phyloP scores from a whole-genome alignment of 1,140 invertebrate genomes.

The Pogonomyrmex barbatus region DNA sequence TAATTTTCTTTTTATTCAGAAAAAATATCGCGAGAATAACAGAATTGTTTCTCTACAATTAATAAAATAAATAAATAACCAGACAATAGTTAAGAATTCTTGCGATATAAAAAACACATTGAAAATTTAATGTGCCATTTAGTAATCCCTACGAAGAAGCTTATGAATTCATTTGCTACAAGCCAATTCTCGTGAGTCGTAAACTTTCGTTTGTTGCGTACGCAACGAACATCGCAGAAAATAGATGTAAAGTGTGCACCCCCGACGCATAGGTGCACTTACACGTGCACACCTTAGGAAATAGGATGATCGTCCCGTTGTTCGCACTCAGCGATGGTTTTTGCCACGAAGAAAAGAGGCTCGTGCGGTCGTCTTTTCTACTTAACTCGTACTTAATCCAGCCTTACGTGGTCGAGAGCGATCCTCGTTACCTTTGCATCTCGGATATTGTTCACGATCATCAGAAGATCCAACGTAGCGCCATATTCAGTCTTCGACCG shows the following conservation, averaged over 20 bases:
- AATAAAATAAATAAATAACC: too few species aligned
- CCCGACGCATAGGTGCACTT: background rate
- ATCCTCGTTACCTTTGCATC: conserved; percentile 8
- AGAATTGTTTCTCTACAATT: background rate
- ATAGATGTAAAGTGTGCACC: conserved; percentile 34
- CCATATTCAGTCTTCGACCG: conserved; percentile 21
- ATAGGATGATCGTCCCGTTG: conserved; percentile 25
- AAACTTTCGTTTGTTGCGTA: conserved; percentile 8
- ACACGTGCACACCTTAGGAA: background rate
- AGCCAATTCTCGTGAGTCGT: background rate
- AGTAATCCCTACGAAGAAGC: background rate
- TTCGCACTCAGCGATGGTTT: conserved; percentile 13
- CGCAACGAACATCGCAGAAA: conserved; percentile 22
- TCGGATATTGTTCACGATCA: conserved; percentile 25
- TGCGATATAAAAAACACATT: background rate
- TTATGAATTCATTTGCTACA: conserved; percentile 19
- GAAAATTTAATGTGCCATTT: conserved; percentile 16
- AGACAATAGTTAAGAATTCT: background rate
- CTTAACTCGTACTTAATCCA: conserved; percentile 30
- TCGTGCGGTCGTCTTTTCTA: conserved; percentile 34
- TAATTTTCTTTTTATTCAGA: background rate
- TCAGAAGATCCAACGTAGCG: conserved; percentile 14
- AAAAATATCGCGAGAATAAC: background rate
- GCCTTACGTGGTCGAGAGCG: conserved; percentile 14
- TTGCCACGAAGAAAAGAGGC: conserved; percentile 19